A percentile compares a stretch with the other conserved stretches of the same genome.
Conservation (phyloP, 2,113 vertebrate genomes). For the Symphodus melops region DNA sequence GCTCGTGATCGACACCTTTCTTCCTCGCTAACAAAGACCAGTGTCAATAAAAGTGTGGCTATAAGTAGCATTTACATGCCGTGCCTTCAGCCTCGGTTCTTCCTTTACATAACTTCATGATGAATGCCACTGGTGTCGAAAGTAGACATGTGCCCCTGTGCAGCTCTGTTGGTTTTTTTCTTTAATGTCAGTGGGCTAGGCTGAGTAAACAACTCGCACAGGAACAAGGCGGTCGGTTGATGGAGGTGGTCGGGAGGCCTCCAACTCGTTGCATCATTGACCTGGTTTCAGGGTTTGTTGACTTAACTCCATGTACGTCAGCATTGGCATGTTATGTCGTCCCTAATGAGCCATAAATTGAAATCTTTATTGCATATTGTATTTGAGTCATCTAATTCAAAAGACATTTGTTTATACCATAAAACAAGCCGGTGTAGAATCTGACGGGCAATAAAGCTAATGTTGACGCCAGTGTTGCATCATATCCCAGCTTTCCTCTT, state of each 20-base stretch:
- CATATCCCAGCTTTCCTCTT: not conserved
- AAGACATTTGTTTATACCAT: not conserved
- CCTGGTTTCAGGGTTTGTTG: slow-evolving; percentile 47
- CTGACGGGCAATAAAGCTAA: not conserved
- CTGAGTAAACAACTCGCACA: not conserved
- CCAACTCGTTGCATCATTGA: slow-evolving; percentile 31
- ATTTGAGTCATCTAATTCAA: not conserved
- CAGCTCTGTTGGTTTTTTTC: not conserved
- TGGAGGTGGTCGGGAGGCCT: not conserved
- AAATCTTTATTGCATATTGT: not conserved
- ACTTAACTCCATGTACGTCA: slow-evolving; percentile 2
- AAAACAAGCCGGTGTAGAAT: not conserved
- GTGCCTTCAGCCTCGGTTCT: slow-evolving; percentile 4
- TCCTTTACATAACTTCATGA: slow-evolving; percentile 37
- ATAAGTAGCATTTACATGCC: not conserved
- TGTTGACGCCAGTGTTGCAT: slow-evolving; percentile 4
- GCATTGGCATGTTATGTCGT: not conserved
- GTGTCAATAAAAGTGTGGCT: not conserved
- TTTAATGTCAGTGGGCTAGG: not conserved
- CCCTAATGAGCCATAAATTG: not conserved
- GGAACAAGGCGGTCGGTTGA: slow-evolving; percentile 34
- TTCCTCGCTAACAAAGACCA: too few species aligned
- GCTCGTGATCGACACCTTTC: too few species aligned
- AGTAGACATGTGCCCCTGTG: not conserved
- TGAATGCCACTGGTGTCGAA: slow-evolving; percentile 34